A percentile compares a stretch with the other conserved stretches of the same genome.
These are phyloP conservation scores for Echeneis naucrates DNA, from an alignment of 2,797 vertebrate genomes.

Conservation along the genomic window DNA sequence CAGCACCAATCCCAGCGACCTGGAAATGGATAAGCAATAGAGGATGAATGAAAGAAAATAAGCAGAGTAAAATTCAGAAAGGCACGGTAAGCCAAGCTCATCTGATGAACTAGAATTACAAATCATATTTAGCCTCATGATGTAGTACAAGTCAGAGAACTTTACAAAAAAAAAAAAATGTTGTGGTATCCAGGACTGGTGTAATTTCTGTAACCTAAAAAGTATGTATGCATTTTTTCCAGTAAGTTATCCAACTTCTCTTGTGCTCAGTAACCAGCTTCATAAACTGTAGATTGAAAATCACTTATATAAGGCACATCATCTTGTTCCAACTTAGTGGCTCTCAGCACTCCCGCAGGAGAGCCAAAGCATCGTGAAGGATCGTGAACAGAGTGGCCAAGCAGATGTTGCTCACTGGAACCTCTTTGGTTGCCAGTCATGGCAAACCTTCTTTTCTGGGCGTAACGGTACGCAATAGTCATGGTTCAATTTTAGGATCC, in stretches of 20 bases:
- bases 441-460: constrained; percentile 22
- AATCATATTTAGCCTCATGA: not conserved
- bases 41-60: no score
- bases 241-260: constrained; percentile 24
- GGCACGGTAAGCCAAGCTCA: not conserved
- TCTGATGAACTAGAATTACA: not conserved
- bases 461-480: constrained; percentile 8
- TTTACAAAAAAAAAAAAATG: constrained; percentile 7
- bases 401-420: constrained; percentile 63
- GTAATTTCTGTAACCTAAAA: constrained; percentile 23
- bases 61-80: not conserved
- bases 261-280: constrained; percentile 34
- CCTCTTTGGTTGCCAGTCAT: constrained; percentile 19
- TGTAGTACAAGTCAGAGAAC: not conserved
- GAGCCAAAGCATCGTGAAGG: constrained; percentile 44
- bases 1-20: no score
- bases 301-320: constrained; percentile 40
- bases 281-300: constrained; percentile 46
- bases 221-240: constrained; percentile 23
- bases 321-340: constrained; percentile 53
- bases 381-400: constrained; percentile 52
- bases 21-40: no score
- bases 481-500: constrained; percentile 9
- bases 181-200: constrained; percentile 23
- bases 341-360: constrained; percentile 28